A percentile compares a stretch with the other conserved stretches of the same genome.
These are phyloP conservation scores for Sinocyclocheilus anshuiensis DNA, from an alignment of 2,113 vertebrate genomes.

Conservation along the genomic window DNA sequence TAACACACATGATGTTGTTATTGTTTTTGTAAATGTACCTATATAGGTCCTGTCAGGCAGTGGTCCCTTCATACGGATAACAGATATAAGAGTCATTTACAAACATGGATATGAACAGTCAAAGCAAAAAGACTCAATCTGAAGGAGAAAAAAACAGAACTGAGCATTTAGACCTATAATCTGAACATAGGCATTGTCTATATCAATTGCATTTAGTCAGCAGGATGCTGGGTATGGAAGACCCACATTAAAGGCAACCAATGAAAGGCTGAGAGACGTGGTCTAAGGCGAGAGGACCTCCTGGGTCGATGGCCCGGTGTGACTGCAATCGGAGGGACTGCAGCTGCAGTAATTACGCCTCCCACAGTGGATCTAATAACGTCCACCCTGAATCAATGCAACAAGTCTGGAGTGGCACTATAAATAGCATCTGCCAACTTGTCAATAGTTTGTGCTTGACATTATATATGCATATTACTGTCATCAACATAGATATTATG, in stretches of 20 bases:
- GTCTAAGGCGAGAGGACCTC: conserved; percentile 41
- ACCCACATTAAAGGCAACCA: conserved; percentile 36
- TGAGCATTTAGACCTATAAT: background rate
- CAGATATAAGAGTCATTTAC: background rate
- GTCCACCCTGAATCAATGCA: conserved; percentile 28
- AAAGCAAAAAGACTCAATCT: background rate
- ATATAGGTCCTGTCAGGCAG: background rate
- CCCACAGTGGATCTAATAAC: conserved; percentile 54
- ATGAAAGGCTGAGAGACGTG: conserved; percentile 36
- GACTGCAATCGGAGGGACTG: conserved; percentile 33
- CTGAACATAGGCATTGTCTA: background rate
- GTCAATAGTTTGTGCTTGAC: conserved; percentile 3
- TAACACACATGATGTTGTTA: background rate
- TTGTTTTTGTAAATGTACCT: background rate
- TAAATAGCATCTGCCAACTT: background rate
- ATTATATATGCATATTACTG: background rate
- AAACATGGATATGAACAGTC: background rate
- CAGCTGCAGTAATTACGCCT: conserved; percentile 57
- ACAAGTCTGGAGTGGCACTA: conserved; percentile 43
- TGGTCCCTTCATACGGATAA: background rate
- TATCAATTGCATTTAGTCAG: background rate
- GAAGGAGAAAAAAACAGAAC: background rate
- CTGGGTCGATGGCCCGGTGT: conserved; percentile 18
- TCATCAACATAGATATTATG: background rate
- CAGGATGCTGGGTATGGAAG: conserved; percentile 27